A percentile compares a stretch with the other conserved stretches of the same genome.
Conservation (phyloP, 37 sponge, comb jelly and placozoan genomes). For the Hormiphora californensis region DNA sequence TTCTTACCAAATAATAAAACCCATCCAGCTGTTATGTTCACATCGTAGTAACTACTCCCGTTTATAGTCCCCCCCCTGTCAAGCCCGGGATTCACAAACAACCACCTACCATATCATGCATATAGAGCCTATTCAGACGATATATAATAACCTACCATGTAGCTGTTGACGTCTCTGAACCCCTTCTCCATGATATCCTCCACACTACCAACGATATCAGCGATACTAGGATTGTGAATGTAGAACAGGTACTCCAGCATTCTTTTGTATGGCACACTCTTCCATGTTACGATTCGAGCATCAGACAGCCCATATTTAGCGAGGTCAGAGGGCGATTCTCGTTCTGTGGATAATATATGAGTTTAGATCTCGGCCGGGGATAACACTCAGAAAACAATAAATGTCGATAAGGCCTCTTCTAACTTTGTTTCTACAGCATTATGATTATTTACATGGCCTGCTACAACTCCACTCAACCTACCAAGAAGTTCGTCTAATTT, state of each 20-base stretch:
- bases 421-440: conserved; percentile 58
- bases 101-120: too few species aligned
- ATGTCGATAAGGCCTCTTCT: neutral
- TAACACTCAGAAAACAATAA: neutral
- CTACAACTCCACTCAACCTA: neutral
- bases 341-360: neutral
- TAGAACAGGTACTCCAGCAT: conserved; percentile 54
- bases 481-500: conserved; percentile 46
- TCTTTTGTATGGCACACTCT: conserved; percentile 26
- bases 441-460: conserved; percentile 15
- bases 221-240: conserved; percentile 51
- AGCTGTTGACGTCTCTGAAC: neutral
- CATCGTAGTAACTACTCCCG: too few species aligned
- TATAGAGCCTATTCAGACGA: too few species aligned
- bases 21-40: too few species aligned
- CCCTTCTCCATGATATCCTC: conserved; percentile 27
- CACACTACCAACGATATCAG: neutral
- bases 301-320: conserved; percentile 50
- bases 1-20: too few species aligned
- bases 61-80: too few species aligned
- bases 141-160: neutral
- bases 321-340: conserved; percentile 27
- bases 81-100: too few species aligned
- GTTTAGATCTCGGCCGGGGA: neutral
- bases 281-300: conserved; percentile 17